Conservation (phyloP, 2,113 vertebrate genomes). For the Speoplatyrhinus poulsoni region DNA sequence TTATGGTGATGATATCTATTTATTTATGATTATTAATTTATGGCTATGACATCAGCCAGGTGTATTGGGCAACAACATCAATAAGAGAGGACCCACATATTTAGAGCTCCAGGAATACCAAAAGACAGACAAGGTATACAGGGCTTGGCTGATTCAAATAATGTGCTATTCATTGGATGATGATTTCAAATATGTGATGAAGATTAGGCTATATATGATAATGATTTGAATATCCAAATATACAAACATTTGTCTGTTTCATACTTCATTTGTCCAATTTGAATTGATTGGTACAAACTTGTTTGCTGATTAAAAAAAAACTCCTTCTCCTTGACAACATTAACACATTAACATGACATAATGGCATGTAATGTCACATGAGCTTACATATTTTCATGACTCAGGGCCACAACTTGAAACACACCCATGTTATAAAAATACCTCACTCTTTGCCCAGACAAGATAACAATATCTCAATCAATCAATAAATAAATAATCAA, state of each 20-base stretch:
- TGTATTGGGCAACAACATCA: constrained; percentile 2
- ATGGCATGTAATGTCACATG: constrained; percentile 25
- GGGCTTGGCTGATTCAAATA: neutral
- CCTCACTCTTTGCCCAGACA: too few species aligned
- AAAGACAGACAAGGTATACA: neutral
- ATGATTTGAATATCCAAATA: neutral
- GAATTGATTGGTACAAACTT: neutral
- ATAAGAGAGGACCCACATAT: neutral
- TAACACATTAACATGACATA: neutral
- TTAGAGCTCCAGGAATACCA: neutral
- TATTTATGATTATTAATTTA: too few species aligned
- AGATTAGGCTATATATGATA: neutral
- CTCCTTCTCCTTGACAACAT: neutral
- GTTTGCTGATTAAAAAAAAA: neutral
- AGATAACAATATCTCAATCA: too few species aligned
- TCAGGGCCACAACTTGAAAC: constrained; percentile 16
- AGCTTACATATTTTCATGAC: constrained; percentile 27
- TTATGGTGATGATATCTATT: too few species aligned
- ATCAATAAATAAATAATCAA: too few species aligned
- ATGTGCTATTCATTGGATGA: neutral
- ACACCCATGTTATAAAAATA: neutral
- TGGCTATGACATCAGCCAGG: constrained; percentile 20
- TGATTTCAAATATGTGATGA: too few species aligned
- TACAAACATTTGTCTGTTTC: neutral
- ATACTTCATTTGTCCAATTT: neutral